These are phyloP conservation scores for Philhelius pedissequus DNA, from an alignment of 2,888 invertebrate genomes.

Conservation along the genomic window DNA sequence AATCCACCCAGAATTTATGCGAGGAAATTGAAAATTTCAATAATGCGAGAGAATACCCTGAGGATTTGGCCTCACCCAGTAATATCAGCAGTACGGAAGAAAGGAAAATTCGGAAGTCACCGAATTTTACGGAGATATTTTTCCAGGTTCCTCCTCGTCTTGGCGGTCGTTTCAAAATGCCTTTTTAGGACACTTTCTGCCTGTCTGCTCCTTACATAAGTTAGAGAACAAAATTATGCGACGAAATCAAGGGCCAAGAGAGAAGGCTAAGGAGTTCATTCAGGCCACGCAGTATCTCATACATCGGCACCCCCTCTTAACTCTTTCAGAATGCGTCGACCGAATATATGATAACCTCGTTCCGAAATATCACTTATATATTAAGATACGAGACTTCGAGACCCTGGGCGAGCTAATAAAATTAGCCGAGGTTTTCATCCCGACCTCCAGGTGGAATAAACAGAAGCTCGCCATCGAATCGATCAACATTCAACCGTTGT, in stretches of 20 bases:
- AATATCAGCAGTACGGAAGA: too few species aligned
- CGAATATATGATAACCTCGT: neutral
- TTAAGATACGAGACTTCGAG: neutral
- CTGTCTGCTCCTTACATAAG: neutral
- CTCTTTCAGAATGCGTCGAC: neutral
- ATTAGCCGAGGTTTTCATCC: conserved; percentile 2
- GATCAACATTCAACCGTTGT: neutral
- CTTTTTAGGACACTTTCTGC: too few species aligned
- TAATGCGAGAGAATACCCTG: too few species aligned
- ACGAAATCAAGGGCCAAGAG: neutral
- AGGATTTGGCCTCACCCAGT: too few species aligned
- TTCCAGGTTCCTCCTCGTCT: too few species aligned
- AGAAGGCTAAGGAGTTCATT: neutral
- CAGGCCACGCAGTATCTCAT: neutral
- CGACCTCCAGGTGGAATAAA: neutral
- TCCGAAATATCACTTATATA: conserved; percentile 13
- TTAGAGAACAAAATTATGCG: neutral
- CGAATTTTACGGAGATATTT: too few species aligned
- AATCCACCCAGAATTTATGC: too few species aligned
- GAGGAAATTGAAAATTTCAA: too few species aligned
- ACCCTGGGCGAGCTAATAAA: neutral
- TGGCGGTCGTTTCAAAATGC: too few species aligned
- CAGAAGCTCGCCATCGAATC: too few species aligned
- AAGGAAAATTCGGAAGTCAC: too few species aligned
- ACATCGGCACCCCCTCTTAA: neutral